Percentiles rank a stretch among this genome's conserved stretches.
These are phyloP conservation scores for Disparrhopalites patrizii DNA, from an alignment of 2,888 invertebrate genomes.

Conservation along the genomic window DNA sequence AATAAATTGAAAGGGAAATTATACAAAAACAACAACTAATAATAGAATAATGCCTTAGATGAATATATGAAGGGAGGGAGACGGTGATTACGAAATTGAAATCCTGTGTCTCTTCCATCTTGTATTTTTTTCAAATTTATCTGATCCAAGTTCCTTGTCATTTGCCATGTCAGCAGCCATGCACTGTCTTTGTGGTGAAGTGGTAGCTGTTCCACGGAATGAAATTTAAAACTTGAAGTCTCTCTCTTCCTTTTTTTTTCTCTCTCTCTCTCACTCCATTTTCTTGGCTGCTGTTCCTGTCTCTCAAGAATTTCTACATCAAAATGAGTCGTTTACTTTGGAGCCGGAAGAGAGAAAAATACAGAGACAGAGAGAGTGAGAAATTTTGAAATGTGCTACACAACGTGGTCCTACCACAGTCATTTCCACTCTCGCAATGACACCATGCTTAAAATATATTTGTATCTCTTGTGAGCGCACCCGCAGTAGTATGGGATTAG, in stretches of 20 bases:
- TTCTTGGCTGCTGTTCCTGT: no score
- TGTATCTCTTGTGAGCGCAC: no score
- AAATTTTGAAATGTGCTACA: no score
- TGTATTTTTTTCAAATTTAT: background rate
- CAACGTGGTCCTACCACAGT: background rate
- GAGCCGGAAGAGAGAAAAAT: no score
- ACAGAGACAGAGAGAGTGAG: no score
- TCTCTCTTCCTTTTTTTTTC: constrained; percentile 8
- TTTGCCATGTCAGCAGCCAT: constrained; percentile 20
- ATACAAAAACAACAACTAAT: background rate
- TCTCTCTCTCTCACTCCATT: no score
- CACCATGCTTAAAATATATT: no score
- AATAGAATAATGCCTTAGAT: no score
- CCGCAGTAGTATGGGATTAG: no score
- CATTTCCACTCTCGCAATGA: no score
- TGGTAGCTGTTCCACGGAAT: background rate
- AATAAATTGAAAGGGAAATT: background rate
- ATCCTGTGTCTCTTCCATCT: background rate
- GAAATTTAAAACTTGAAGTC: constrained; percentile 14
- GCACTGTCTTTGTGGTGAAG: constrained; percentile 5
- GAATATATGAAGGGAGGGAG: constrained; percentile 15
- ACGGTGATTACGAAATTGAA: constrained; percentile 4
- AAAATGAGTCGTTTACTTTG: no score
- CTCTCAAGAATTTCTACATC: no score
- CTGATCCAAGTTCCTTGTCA: constrained; percentile 13